phyloP scores from a whole-genome alignment of 2,113 vertebrate species.

The Cryptomyrus ogoouensis region DNA sequence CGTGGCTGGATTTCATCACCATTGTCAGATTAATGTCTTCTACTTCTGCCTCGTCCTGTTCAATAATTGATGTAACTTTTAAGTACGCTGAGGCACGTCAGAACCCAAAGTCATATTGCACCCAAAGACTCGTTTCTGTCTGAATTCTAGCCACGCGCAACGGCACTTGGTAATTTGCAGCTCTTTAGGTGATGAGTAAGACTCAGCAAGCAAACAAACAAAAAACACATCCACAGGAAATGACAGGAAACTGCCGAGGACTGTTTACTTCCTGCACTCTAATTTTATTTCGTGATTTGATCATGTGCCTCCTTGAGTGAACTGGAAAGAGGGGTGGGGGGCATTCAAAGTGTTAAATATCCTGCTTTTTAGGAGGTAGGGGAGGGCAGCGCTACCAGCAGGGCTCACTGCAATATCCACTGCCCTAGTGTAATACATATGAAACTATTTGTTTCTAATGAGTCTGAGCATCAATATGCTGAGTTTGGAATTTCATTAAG shows the following conservation, averaged over 20 bases:
- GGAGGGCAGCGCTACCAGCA: background rate
- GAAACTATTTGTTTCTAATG: background rate
- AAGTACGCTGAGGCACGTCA: conserved; percentile 10
- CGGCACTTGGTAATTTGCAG: background rate
- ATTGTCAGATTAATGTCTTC: conserved; percentile 23
- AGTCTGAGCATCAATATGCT: background rate
- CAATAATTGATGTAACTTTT: conserved; percentile 21
- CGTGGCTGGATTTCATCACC: conserved; percentile 12
- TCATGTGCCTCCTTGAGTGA: background rate
- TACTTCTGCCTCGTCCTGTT: conserved; percentile 12
- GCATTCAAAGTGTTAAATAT: background rate
- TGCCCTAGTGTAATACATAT: background rate
- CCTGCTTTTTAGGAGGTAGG: background rate
- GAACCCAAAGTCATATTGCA: background rate
- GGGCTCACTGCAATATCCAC: background rate
- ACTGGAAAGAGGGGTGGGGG: background rate
- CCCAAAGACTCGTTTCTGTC: background rate
- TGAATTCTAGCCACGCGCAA: conserved; percentile 8
- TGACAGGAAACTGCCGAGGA: background rate
- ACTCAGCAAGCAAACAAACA: background rate
- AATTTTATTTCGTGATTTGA: background rate
- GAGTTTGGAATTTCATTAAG: conserved; percentile 26
- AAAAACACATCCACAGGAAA: background rate
- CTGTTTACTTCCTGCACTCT: background rate
- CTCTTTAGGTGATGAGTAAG: conserved; percentile 3